Conservation (phyloP, 1,140 invertebrate species). For the Idris sp. region DNA sequence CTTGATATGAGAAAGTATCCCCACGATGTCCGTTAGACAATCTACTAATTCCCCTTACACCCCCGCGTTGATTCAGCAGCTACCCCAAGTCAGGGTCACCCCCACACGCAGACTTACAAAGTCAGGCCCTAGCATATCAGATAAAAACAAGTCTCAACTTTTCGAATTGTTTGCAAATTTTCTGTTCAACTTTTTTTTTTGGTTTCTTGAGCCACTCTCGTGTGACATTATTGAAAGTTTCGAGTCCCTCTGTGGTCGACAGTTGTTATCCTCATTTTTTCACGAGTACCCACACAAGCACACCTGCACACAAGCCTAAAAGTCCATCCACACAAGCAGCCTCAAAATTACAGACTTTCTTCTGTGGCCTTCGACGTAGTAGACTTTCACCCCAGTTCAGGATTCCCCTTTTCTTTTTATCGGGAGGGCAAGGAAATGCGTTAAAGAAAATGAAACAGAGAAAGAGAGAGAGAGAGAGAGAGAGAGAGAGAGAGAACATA, state of each 20-base stretch:
- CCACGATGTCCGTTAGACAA: slow-evolving; percentile 77
- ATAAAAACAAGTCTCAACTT: slow-evolving; percentile 37
- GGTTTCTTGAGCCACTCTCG: too few relatives aligned
- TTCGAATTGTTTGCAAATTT: too few relatives aligned
- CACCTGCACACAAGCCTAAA: too few relatives aligned
- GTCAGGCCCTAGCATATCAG: slow-evolving; percentile 67
- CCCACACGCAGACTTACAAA: slow-evolving; percentile 69
- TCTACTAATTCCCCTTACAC: slow-evolving; percentile 76
- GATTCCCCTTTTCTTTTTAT: slow-evolving; percentile 67
- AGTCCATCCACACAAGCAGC: neutral
- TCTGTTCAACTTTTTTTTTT: too few relatives aligned
- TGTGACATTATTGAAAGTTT: too few relatives aligned
- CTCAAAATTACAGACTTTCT: slow-evolving; percentile 48
- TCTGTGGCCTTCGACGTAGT: slow-evolving; percentile 60
- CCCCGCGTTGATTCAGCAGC: slow-evolving; percentile 76
- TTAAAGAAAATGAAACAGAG: too few relatives aligned
- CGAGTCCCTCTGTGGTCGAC: too few relatives aligned
- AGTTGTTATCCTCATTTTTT: too few relatives aligned
- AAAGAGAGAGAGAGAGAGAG: slow-evolving; percentile 38
- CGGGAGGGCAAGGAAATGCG: slow-evolving; percentile 48
- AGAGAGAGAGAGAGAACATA: slow-evolving; percentile 57
- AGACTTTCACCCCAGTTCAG: slow-evolving; percentile 74
- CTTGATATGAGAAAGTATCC: slow-evolving; percentile 79
- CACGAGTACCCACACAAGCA: too few relatives aligned
- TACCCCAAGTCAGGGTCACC: slow-evolving; percentile 67